Conservation (phyloP, 2,888 invertebrate species). For the Macrophya alboannulata region DNA sequence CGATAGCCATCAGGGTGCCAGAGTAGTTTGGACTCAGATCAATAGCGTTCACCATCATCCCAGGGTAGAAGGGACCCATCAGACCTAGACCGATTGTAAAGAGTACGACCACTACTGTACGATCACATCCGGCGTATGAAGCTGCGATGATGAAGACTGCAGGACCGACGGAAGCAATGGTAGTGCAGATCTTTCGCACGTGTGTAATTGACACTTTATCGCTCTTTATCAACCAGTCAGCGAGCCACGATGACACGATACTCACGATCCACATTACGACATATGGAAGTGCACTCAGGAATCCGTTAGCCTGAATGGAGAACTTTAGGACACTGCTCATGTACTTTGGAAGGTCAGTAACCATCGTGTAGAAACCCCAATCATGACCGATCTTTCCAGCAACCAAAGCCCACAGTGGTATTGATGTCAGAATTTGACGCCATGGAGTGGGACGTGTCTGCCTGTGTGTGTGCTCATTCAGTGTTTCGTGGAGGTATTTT, state of each 20-base stretch:
- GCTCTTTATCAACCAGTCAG: slow-evolving; percentile 86
- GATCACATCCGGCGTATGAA: slow-evolving; percentile 84
- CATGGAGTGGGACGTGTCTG: slow-evolving; percentile 74
- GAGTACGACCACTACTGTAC: slow-evolving; percentile 80
- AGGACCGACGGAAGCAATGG: slow-evolving; percentile 85
- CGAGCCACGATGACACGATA: slow-evolving; percentile 85
- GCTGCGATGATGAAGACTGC: slow-evolving; percentile 84
- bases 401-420: slow-evolving; percentile 75
- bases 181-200: slow-evolving; percentile 86
- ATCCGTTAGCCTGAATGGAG: slow-evolving; percentile 85
- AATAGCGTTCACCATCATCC: slow-evolving; percentile 87
- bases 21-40: slow-evolving; percentile 87
- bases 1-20: slow-evolving; percentile 86
- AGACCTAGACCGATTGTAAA: slow-evolving; percentile 85
- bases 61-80: slow-evolving; percentile 88
- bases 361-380: slow-evolving; percentile 88
- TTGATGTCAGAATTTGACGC: slow-evolving; percentile 73
- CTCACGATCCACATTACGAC: slow-evolving; percentile 86
- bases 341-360: slow-evolving; percentile 87
- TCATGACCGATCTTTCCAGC: slow-evolving; percentile 82
- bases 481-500: slow-evolving; percentile 73
- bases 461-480: slow-evolving; percentile 63
- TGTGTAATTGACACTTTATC: slow-evolving; percentile 82
- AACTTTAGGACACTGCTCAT: slow-evolving; percentile 87
- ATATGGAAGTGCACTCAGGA: slow-evolving; percentile 85